Evolutionary conservation across 2,888 invertebrate species (phyloP).

Genomic region (Pasiphila rectangulata): DNA sequence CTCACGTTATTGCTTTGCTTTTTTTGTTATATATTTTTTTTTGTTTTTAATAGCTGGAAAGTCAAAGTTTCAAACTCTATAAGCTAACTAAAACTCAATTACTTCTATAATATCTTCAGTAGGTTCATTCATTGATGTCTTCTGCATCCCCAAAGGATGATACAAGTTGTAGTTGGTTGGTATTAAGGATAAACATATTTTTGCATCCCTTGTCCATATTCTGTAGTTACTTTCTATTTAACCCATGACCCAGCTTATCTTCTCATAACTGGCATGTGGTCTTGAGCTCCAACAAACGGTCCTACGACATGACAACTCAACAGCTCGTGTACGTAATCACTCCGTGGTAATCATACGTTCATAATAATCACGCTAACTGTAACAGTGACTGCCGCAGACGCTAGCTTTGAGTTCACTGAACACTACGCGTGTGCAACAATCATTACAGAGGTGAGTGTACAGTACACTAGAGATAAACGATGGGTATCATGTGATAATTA

Average conservation of each 20-base stretch:
- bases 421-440: slow-evolving; percentile 44
- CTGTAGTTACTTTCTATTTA: no score
- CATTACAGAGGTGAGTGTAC: slow-evolving; percentile 33
- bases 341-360: slow-evolving; percentile 20
- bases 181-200: no score
- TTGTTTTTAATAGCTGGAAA: no score
- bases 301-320: slow-evolving; percentile 14
- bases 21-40: no score
- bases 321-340: slow-evolving; percentile 18
- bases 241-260: not conserved
- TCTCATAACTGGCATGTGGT: not conserved
- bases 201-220: not conserved
- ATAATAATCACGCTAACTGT: slow-evolving; percentile 30
- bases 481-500: slow-evolving; percentile 13
- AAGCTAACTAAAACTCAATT: no score
- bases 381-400: slow-evolving; percentile 32
- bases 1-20: no score
- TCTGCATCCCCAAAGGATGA: no score
- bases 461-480: slow-evolving; percentile 17
- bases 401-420: slow-evolving; percentile 44
- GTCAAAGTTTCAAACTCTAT: no score
- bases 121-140: no score
- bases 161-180: no score
- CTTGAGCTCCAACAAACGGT: slow-evolving; percentile 10
- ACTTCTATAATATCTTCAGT: no score